Base-by-base conservation (phyloP, 2,113 vertebrate species). In the Cyprinodon tularosa region DNA sequence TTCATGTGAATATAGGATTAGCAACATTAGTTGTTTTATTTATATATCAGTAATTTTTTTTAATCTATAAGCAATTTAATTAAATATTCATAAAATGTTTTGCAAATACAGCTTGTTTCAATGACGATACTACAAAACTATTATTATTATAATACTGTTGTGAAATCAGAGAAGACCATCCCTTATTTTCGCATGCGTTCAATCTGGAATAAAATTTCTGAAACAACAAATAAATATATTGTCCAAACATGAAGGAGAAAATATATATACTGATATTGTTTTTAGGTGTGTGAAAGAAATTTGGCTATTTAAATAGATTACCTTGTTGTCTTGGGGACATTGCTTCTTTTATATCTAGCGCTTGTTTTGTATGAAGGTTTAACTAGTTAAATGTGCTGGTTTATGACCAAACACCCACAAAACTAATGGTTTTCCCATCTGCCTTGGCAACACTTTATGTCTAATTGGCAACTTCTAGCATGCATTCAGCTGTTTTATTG, bases 321-420 rank as follows among this genome's bases (percentile, higher is more conserved):
- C 5, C 17, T 20, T 57, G 17, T 57, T 57, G 14, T 38, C 37
- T 38, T 1, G 12, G 61, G 36, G 61, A 17, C 14, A 38, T 38
- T 62, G 12, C 38, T 36, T 15, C 6, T n/a, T 70, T 65, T 64
- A 13, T 38, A 64, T 61, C n/a, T 10, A 15, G 14, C 4, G 15
- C 20, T 57, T 57, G 17, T 20, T 20, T n/a, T 57, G 50, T 57
- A 57, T n/a, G 50, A n/a, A 57, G 17, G 7, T 57, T n/a, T 57
- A n/a, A 57, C 44, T 57, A 37, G 12, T 40, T 42, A 62, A 65
- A n/a, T 47, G 12, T 63, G 61, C n/a, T 53, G 36, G 20, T 72
- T 64, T 63, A 62, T 12, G 17, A 60, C 29, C 39, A 77, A 77
- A 45, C 38, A 37, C 13, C 66, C 13, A 68, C 22, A 57, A 71